These are phyloP conservation scores for Oryzias javanicus DNA, from an alignment of 2,113 vertebrate species.

Conservation along the genomic window DNA sequence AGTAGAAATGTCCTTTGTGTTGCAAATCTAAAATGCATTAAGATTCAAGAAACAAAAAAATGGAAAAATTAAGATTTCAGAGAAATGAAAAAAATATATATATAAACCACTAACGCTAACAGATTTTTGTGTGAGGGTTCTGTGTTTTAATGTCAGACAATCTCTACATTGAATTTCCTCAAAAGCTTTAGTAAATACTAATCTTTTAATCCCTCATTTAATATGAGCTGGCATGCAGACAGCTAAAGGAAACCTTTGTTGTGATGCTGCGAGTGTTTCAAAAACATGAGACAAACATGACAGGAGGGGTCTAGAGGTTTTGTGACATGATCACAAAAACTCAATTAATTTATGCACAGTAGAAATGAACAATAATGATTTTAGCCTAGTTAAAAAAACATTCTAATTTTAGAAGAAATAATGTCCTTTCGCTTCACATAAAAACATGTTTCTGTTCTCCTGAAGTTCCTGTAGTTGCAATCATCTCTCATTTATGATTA, in stretches of 20 bases:
- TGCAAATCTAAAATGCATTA: too few species aligned
- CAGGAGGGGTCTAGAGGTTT: not conserved
- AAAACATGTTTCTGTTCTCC: too few species aligned
- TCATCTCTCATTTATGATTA: too few species aligned
- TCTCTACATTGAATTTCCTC: not conserved
- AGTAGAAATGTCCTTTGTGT: too few species aligned
- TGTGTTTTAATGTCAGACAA: not conserved
- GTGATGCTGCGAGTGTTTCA: not conserved
- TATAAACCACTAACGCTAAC: not conserved
- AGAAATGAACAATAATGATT: too few species aligned
- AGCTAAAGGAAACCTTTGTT: not conserved
- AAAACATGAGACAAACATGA: not conserved
- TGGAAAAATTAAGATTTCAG: not conserved
- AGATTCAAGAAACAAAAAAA: not conserved
- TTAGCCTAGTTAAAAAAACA: too few species aligned
- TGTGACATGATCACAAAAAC: not conserved
- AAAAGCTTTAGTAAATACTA: not conserved
- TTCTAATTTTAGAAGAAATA: too few species aligned
- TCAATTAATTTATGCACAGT: too few species aligned
- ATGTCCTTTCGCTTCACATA: too few species aligned
- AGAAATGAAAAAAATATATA: not conserved
- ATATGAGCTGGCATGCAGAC: not conserved
- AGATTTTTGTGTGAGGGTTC: not conserved
- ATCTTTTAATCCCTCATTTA: not conserved
- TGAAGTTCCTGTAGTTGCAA: too few species aligned